Conservation (phyloP, 2,888 invertebrate species). For the Netelia virgata region DNA sequence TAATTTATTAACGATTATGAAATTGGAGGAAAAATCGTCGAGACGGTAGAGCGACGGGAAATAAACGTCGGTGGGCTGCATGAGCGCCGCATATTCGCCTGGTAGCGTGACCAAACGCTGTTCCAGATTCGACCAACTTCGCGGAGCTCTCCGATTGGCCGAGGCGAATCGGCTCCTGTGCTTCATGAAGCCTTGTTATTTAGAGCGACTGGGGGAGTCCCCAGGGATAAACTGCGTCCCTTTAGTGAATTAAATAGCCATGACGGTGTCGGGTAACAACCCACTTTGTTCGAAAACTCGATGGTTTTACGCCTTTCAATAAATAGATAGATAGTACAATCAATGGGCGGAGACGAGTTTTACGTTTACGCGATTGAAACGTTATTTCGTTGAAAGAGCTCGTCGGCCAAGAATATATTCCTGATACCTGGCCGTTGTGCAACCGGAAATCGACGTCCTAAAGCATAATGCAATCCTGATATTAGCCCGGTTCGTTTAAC, state of each 20-base stretch:
- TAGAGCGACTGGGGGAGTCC: slow-evolving; percentile 80
- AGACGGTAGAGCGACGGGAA: neutral
- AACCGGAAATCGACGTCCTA: slow-evolving; percentile 71
- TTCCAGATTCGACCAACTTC: slow-evolving; percentile 69
- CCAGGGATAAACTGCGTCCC: slow-evolving; percentile 76
- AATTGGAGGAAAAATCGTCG: neutral
- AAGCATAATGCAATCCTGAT: slow-evolving; percentile 70
- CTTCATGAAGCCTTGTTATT: slow-evolving; percentile 76
- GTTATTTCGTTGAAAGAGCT: neutral
- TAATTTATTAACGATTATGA: neutral
- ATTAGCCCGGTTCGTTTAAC: slow-evolving; percentile 40
- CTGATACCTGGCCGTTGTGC: slow-evolving; percentile 62
- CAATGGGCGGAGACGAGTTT: neutral
- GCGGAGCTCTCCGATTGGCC: slow-evolving; percentile 49
- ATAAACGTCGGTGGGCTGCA: neutral
- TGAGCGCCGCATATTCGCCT: slow-evolving; percentile 70
- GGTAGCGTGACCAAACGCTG: slow-evolving; percentile 76
- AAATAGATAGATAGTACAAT: neutral
- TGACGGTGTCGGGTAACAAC: neutral
- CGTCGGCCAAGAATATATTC: slow-evolving; percentile 64
- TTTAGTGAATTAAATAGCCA: slow-evolving; percentile 40
- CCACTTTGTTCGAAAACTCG: neutral
- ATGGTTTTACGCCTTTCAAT: neutral
- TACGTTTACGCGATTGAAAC: neutral
- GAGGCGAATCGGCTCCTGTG: slow-evolving; percentile 53